Evolutionary conservation across 1,140 invertebrate species (phyloP).

Genomic region (Philopotamus ludificatus): DNA sequence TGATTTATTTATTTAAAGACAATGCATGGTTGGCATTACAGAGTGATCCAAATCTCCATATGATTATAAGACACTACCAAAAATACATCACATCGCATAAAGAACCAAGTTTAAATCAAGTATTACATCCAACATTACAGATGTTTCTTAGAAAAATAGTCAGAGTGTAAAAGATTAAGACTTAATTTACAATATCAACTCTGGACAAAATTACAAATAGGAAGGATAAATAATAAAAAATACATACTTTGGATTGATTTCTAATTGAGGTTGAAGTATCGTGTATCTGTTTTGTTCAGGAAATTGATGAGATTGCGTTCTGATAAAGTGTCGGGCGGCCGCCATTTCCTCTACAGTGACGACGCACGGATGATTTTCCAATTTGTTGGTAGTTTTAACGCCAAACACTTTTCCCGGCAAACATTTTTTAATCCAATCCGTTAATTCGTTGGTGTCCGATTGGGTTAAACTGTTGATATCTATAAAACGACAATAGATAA

Average conservation of each 20-base stretch:
- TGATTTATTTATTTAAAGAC: too few species aligned
- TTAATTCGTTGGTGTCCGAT: constrained; percentile 72
- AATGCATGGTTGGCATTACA: too few species aligned
- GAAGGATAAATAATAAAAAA: neutral
- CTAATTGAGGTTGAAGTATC: constrained; percentile 85
- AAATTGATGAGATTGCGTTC: constrained; percentile 81
- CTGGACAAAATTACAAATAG: too few species aligned
- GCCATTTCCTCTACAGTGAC: constrained; percentile 96
- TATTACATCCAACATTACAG: neutral
- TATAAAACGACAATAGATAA: too few species aligned
- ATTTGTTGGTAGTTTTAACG: constrained; percentile 77
- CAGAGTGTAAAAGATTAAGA: neutral
- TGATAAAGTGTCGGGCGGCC: constrained; percentile 89
- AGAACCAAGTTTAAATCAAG: too few species aligned
- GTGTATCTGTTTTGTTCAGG: constrained; percentile 84
- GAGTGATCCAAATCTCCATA: too few species aligned
- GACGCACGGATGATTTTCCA: constrained; percentile 90
- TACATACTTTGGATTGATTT: constrained; percentile 86
- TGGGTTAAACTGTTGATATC: too few species aligned
- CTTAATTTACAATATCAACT: too few species aligned
- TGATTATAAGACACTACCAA: too few species aligned
- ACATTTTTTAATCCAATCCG: constrained; percentile 74
- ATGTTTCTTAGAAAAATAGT: neutral
- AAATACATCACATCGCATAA: too few species aligned
- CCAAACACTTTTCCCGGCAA: constrained; percentile 77